These are phyloP conservation scores for Hippocampus barbouri DNA, from an alignment of 2,113 vertebrate species.

Conservation along the genomic window DNA sequence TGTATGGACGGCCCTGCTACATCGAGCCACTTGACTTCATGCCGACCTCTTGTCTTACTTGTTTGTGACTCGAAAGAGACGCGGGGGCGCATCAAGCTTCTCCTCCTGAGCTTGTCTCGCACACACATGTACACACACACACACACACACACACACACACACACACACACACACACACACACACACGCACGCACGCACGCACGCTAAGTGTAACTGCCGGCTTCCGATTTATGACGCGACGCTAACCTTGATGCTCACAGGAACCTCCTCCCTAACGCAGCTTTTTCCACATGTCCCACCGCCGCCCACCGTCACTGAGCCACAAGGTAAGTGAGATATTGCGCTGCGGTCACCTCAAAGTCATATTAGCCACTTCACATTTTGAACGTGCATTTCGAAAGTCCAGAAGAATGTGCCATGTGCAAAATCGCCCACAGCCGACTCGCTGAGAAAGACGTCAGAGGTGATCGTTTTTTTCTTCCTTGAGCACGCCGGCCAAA, in stretches of 20 bases:
- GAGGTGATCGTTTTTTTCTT: conserved; percentile 35
- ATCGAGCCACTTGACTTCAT: conserved; percentile 44
- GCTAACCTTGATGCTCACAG: conserved; percentile 53
- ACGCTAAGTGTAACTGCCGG: conserved; percentile 8
- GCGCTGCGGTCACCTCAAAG: conserved; percentile 12
- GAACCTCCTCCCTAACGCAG: conserved; percentile 64
- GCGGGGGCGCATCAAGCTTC: conserved; percentile 12
- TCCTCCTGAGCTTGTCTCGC: conserved; percentile 12
- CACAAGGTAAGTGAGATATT: conserved; percentile 37
- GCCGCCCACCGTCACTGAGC: conserved; percentile 33
- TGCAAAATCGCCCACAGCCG: conserved; percentile 37
- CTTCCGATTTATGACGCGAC: conserved; percentile 45
- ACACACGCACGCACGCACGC: neutral
- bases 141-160: neutral
- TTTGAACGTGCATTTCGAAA: conserved; percentile 17
- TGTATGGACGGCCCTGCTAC: conserved; percentile 21
- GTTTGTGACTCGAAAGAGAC: conserved; percentile 29
- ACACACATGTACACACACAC: neutral
- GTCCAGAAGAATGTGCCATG: conserved; percentile 24
- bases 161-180: no score
- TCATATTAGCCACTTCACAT: conserved; percentile 35
- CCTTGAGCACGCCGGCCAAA: conserved; percentile 44
- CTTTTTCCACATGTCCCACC: conserved; percentile 58
- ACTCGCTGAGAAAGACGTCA: conserved; percentile 36
- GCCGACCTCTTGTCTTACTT: conserved; percentile 36